phyloP scores from a whole-genome alignment of 2,113 vertebrate genomes.

The Heteronetta atricapilla region DNA sequence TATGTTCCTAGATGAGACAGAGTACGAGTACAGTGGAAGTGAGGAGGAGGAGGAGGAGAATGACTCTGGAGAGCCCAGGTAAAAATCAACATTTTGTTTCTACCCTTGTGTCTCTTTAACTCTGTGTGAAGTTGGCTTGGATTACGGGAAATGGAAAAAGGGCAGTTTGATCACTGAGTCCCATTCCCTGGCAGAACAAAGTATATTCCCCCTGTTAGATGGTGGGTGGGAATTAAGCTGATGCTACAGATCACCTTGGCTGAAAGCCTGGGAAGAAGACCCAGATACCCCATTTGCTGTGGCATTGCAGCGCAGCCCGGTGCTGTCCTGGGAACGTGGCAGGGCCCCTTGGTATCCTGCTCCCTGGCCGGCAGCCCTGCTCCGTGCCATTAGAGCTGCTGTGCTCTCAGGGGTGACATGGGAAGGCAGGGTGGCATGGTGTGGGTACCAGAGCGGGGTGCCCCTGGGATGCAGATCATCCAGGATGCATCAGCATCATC shows the following conservation, averaged over 20 bases:
- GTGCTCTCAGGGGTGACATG: background rate
- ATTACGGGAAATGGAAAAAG: background rate
- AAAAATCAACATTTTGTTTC: background rate
- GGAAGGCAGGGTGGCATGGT: background rate
- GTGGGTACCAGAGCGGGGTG: background rate
- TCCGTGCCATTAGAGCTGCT: background rate
- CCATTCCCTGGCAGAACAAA: background rate
- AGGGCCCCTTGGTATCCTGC: background rate
- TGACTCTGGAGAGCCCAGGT: conserved; percentile 97
- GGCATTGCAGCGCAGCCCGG: fast-evolving
- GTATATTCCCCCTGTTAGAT: background rate
- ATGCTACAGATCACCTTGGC: background rate
- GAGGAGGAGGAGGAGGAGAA: conserved; percentile 98
- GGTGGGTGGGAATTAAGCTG: background rate
- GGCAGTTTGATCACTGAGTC: background rate
- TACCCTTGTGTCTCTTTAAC: background rate
- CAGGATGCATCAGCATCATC: background rate
- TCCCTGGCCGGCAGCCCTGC: background rate
- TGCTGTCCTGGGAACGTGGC: background rate
- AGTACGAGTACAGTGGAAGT: conserved; percentile 98
- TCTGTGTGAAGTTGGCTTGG: background rate
- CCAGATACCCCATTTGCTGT: background rate
- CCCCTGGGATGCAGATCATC: background rate
- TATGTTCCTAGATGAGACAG: conserved; percentile 90
- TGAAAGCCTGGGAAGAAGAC: background rate